Evolutionary conservation across 2,797 vertebrate species (phyloP).

Genomic region (Meriones psammophilus): DNA sequence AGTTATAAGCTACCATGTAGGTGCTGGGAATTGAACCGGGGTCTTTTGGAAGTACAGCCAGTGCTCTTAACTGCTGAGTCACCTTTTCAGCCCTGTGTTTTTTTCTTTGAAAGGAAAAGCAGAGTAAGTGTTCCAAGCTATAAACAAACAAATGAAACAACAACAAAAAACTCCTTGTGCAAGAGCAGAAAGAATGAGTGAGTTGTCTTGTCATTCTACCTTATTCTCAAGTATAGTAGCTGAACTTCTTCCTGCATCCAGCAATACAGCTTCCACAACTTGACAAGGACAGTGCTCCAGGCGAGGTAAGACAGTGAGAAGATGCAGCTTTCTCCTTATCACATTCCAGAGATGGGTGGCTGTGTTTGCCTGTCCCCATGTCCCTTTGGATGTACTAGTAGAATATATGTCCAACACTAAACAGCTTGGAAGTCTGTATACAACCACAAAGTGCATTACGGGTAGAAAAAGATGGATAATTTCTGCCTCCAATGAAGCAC

Average conservation of each 20-base stretch:
- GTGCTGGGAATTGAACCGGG: not conserved
- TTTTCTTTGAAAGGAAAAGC: slow-evolving; percentile 41
- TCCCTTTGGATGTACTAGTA: not conserved
- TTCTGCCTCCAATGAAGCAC: not conserved
- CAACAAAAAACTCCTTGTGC: not conserved
- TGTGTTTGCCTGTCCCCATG: not conserved
- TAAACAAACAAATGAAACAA: not conserved
- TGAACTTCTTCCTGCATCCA: slow-evolving; percentile 36
- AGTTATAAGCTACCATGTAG: not conserved
- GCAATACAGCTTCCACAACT: not conserved
- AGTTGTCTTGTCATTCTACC: slow-evolving; percentile 49
- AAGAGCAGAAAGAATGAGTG: slow-evolving; percentile 38
- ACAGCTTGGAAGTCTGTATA: not conserved
- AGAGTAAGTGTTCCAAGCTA: slow-evolving; percentile 5
- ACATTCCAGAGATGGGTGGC: not conserved
- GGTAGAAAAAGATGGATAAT: not conserved
- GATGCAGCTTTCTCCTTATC: not conserved
- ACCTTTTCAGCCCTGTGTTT: not conserved
- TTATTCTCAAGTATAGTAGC: slow-evolving; percentile 19
- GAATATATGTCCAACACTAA: not conserved
- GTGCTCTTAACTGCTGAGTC: not conserved
- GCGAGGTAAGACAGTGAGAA: not conserved
- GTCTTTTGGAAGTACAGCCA: not conserved
- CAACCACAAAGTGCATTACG: not conserved
- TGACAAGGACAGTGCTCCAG: not conserved